Evolutionary conservation across 1,140 invertebrate genomes (phyloP).

Genomic region (Harlomillsia oculata): DNA sequence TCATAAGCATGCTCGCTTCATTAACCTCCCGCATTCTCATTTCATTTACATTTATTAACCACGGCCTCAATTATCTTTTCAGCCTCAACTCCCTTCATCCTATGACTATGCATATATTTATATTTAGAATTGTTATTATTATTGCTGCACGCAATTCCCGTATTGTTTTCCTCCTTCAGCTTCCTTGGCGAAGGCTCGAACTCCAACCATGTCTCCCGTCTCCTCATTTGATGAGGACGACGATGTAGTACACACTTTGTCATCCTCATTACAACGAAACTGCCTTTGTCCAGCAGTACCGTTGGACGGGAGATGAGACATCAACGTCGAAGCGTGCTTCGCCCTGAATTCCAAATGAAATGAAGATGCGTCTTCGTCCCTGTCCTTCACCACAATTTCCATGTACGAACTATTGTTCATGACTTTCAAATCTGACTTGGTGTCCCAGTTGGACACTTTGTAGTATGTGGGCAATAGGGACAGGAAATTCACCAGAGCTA

Average conservation of each 20-base stretch:
- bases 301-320: too few species aligned
- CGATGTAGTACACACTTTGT: not conserved
- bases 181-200: constrained; percentile 2
- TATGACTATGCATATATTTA: not conserved
- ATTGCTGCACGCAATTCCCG: constrained; percentile 6
- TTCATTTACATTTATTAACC: too few species aligned
- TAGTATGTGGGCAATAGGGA: not conserved
- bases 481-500: not conserved
- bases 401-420: constrained; percentile 12
- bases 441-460: not conserved
- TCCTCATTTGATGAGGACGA: not conserved
- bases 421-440: not conserved
- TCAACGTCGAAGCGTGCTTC: too few species aligned
- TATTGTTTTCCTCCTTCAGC: not conserved
- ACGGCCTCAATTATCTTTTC: too few species aligned
- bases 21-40: too few species aligned
- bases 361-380: too few species aligned
- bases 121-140: not conserved
- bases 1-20: too few species aligned
- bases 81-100: too few species aligned
- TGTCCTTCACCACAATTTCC: not conserved
- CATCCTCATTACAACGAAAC: not conserved
- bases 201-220: not conserved
- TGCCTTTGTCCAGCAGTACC: not conserved
- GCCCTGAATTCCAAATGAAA: too few species aligned